A percentile compares a stretch with the other conserved stretches of the same genome.
These are phyloP conservation scores for Scaptomyza caliginosa DNA, from an alignment of 2,888 invertebrate genomes.

Conservation along the genomic window DNA sequence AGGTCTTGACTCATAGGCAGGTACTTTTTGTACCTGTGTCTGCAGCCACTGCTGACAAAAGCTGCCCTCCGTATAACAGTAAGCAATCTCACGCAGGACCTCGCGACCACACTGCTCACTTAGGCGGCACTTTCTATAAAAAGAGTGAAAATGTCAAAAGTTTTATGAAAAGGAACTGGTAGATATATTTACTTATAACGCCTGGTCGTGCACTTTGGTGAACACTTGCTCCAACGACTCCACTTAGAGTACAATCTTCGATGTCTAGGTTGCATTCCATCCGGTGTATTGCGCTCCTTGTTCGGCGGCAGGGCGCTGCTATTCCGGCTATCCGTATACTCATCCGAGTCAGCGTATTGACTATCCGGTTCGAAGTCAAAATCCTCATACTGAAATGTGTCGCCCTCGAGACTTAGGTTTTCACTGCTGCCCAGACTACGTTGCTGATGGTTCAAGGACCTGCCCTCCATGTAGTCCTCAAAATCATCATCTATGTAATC, in stretches of 20 bases:
- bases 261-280: slow-evolving; percentile 72
- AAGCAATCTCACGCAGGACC: slow-evolving; percentile 92
- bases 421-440: slow-evolving; percentile 53
- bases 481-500: slow-evolving; percentile 63
- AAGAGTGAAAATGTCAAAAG: neutral
- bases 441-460: slow-evolving; percentile 20
- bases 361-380: slow-evolving; percentile 76
- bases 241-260: slow-evolving; percentile 89
- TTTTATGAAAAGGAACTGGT: neutral
- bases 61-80: slow-evolving; percentile 92
- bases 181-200: slow-evolving; percentile 87
- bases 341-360: slow-evolving; percentile 66
- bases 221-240: slow-evolving; percentile 93
- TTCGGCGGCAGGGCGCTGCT: slow-evolving; percentile 39
- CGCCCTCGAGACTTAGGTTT: slow-evolving; percentile 65
- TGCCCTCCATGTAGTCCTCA: slow-evolving; percentile 60
- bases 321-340: slow-evolving; percentile 69
- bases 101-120: slow-evolving; percentile 90
- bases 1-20: slow-evolving; percentile 77
- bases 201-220: slow-evolving; percentile 90
- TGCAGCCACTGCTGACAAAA: slow-evolving; percentile 90
- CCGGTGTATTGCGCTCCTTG: slow-evolving; percentile 81
- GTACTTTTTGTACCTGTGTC: slow-evolving; percentile 81
- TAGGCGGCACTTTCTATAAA: slow-evolving; percentile 88
- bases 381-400: slow-evolving; percentile 81